Evolutionary conservation across 2,888 invertebrate genomes (phyloP).

Genomic region (Callinectes sapidus): DNA sequence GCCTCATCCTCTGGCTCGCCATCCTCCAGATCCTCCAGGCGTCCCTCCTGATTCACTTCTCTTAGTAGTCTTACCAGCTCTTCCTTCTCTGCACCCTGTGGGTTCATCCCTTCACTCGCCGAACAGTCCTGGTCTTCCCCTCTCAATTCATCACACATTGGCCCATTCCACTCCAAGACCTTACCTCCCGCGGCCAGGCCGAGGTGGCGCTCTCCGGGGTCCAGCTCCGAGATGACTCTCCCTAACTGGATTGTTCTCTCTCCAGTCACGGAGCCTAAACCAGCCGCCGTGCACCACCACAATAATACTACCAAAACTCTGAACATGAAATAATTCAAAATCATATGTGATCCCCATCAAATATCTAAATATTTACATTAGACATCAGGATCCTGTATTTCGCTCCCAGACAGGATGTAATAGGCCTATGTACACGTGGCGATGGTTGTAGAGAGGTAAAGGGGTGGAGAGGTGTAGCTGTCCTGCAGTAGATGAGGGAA

Average conservation of each 20-base stretch:
- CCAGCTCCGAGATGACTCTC: background rate
- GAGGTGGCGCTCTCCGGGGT: background rate
- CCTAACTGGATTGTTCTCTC: background rate
- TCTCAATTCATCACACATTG: background rate
- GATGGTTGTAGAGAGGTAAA: too few relatives aligned
- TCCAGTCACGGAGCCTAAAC: background rate
- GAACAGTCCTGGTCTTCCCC: background rate
- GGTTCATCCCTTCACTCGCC: background rate
- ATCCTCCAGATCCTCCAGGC: background rate
- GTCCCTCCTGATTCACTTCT: background rate
- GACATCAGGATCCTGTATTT: too few relatives aligned
- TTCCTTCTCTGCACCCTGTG: background rate
- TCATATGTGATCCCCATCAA: background rate
- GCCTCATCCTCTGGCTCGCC: background rate
- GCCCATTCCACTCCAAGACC: background rate
- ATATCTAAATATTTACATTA: background rate
- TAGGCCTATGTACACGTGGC: too few relatives aligned
- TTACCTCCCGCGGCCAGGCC: background rate
- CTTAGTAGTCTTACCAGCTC: background rate
- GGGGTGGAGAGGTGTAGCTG: too few relatives aligned
- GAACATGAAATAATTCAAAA: background rate
- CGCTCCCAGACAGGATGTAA: too few relatives aligned
- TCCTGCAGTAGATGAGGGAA: too few relatives aligned
- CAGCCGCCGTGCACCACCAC: background rate
- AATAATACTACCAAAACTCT: background rate